These are phyloP conservation scores for Margaritifera margaritifera DNA, from an alignment of 2,888 invertebrate species.

Conservation along the genomic window DNA sequence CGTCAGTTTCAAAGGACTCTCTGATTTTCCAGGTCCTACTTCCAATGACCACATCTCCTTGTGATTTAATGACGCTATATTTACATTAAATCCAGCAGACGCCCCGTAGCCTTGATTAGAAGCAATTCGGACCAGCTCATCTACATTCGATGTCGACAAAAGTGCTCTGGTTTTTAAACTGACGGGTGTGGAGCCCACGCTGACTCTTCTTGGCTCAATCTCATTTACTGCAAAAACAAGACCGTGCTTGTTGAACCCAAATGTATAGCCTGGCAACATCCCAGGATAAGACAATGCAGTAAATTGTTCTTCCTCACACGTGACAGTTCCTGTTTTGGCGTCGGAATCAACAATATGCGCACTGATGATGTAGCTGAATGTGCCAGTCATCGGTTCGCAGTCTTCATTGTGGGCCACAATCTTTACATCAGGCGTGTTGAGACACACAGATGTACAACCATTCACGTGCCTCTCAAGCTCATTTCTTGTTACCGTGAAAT, in stretches of 20 bases:
- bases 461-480: conserved; percentile 7
- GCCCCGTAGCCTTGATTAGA: background rate
- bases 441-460: conserved; percentile 36
- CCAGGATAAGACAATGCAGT: conserved; percentile 37
- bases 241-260: conserved; percentile 14
- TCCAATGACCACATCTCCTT: conserved; percentile 3
- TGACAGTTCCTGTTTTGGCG: background rate
- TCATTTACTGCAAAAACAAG: conserved; percentile 2
- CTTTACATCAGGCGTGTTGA: conserved; percentile 21
- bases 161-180: background rate
- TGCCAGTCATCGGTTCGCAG: conserved; percentile 28
- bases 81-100: conserved; percentile 1
- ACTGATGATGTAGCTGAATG: conserved; percentile 30
- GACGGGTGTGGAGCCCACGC: background rate
- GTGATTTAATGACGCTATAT: conserved; percentile 1
- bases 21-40: conserved; percentile 1
- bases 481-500: background rate
- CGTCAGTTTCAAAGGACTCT: background rate
- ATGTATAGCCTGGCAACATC: conserved; percentile 15
- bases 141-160: conserved; percentile 1
- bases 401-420: conserved; percentile 30
- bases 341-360: conserved; percentile 20
- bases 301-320: conserved; percentile 21
- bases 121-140: background rate
- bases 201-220: background rate